Evolutionary conservation across 2,888 invertebrate species (phyloP), one percentile per base, ranked within the genome.

Genomic region (Malthinus flaveolus): DNA sequence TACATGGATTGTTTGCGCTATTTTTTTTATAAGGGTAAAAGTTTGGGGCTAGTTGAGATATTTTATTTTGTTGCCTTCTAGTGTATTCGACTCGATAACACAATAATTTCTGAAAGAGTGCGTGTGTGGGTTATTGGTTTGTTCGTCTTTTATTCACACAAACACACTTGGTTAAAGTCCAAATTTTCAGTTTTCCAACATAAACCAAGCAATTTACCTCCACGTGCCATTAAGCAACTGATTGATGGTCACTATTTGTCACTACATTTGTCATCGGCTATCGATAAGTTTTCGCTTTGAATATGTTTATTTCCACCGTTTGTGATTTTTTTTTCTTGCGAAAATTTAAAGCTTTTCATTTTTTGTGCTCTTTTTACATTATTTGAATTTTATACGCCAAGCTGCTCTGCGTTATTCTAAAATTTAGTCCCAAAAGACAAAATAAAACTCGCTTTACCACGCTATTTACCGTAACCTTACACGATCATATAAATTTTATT

Each of bases 221-320:
- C 65, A 70, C 69, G 68, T 65, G 55, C 70, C 71, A 72, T 70
- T 71, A 68, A 65, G 54, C 63, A 50, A 56, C 68, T 71, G 72
- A 72, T 71, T 63, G 70, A 72, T 71, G 67, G 68, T 65, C 66
- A 64, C 63, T 65, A 65, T 69, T 70, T 69, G 63, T 67, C 71
- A 66, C 69, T 65, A 70, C 71, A 71, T 71, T 66, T 68, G 65
- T 71, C 69, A 70, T 68, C 66, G 59, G 61, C 61, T 64, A 64
- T 61, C 58, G 58, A 60, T 64, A 54, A 45, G 62, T 61, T 57
- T 61, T 58, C 56, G 59, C 49, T 54, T 55, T 47, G 10, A 51
- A 59, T 48, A 54, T 55, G 59, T 59, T 59, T 47, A 59, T 59
- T 59, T 59, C 50, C 59, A 50, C 13, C 23, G 44, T 53, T 50